These are phyloP conservation scores for Malurus leucopterus DNA, from an alignment of 2,797 vertebrate genomes.

Conservation along the genomic window DNA sequence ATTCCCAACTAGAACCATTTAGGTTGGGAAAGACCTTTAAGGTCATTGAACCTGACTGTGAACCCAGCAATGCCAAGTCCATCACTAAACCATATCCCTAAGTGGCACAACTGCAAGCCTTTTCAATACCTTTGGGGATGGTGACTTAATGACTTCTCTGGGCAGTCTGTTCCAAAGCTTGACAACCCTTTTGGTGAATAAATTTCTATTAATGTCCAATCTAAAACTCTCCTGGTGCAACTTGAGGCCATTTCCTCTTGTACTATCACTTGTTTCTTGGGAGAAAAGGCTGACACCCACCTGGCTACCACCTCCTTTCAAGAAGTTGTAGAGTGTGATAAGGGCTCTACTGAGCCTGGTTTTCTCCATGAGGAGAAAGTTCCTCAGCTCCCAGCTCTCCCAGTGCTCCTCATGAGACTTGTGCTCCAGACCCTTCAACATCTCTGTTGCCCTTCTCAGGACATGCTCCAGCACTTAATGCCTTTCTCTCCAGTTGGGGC, in stretches of 20 bases:
- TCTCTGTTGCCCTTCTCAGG: neutral
- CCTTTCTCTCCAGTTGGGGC: neutral
- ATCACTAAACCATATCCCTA: neutral
- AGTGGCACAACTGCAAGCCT: accelerated
- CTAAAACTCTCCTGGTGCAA: neutral
- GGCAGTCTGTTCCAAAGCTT: neutral
- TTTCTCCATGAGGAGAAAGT: neutral
- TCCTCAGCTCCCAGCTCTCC: neutral
- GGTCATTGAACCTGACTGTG: neutral
- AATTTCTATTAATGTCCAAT: neutral
- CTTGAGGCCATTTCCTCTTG: neutral
- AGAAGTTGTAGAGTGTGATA: neutral
- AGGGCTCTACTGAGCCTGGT: neutral
- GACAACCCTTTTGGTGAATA: neutral
- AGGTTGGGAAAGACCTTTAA: neutral
- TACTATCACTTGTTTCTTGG: neutral
- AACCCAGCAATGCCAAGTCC: neutral
- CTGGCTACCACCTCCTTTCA: neutral
- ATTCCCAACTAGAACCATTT: neutral
- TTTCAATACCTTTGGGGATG: neutral
- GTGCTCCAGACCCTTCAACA: neutral
- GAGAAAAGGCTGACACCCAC: neutral
- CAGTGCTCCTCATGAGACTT: accelerated
- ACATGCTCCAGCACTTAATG: accelerated
- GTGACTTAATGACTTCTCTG: neutral